Conservation (phyloP, 2,888 invertebrate genomes). For the Marasmarcha lunaedactyla region DNA sequence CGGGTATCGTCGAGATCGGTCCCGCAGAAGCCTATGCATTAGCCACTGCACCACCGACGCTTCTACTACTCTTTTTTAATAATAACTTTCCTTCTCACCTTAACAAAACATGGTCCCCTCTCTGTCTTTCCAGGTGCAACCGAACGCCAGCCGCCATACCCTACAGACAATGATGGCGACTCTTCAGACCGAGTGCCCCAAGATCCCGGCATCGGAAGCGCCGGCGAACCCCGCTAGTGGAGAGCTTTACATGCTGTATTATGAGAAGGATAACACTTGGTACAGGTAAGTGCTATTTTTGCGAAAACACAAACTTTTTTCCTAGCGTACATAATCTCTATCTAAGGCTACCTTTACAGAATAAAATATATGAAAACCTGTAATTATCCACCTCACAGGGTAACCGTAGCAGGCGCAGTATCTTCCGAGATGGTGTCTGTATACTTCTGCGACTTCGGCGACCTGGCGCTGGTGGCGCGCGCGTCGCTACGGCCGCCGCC, state of each 20-base stretch:
- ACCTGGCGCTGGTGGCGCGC: constrained; percentile 52
- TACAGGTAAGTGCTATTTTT: constrained; percentile 80
- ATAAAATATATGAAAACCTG: no score
- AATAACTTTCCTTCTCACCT: no score
- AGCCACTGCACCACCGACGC: no score
- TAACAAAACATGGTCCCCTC: no score
- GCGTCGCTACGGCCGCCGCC: constrained; percentile 44
- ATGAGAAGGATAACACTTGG: constrained; percentile 75
- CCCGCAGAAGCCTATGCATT: no score
- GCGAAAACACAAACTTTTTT: no score
- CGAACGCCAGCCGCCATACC: constrained; percentile 44
- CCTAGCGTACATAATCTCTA: no score
- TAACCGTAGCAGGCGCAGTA: constrained; percentile 57
- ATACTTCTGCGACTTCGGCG: constrained; percentile 75
- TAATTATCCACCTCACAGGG: no score
- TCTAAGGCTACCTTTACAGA: no score
- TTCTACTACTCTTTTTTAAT: no score
- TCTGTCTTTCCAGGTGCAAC: constrained; percentile 57
- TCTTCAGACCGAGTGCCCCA: constrained; percentile 73
- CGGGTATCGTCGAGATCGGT: no score
- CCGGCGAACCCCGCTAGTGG: constrained; percentile 60
- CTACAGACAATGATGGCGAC: constrained; percentile 74
- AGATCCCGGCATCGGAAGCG: constrained; percentile 55
- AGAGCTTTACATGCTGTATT: constrained; percentile 76
- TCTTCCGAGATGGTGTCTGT: constrained; percentile 64